These are phyloP conservation scores for Anguilla marmorata DNA, from an alignment of 2,797 vertebrate species.

Conservation along the genomic window DNA sequence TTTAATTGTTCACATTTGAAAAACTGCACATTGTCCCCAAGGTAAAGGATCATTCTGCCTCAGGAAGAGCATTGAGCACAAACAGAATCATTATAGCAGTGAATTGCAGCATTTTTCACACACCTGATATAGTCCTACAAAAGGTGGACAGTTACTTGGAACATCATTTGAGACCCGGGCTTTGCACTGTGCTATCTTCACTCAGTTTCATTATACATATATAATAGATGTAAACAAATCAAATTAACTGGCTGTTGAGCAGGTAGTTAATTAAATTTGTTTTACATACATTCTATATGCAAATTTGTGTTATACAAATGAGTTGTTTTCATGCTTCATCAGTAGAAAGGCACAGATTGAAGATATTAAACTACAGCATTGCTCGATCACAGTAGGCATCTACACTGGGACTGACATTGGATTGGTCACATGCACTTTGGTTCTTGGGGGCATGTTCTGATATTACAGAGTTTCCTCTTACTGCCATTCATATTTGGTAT, in stretches of 20 bases:
- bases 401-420: neutral
- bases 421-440: neutral
- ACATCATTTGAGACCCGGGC: neutral
- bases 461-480: neutral
- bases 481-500: neutral
- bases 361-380: neutral
- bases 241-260: neutral
- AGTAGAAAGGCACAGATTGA: constrained; percentile 6
- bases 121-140: neutral
- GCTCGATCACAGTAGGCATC: neutral
- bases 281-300: neutral
- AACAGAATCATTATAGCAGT: constrained; percentile 25
- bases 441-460: neutral
- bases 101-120: constrained; percentile 12
- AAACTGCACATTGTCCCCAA: constrained; percentile 51
- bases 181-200: neutral
- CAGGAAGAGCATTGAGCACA: constrained; percentile 40
- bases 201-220: neutral
- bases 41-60: constrained; percentile 52
- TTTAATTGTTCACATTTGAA: constrained; percentile 40
- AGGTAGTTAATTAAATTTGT: neutral
- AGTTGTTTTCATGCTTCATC: too few relatives aligned
- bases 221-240: constrained; percentile 8
- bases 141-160: constrained; percentile 15
- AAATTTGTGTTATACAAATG: neutral